Conservation (phyloP, 2,888 invertebrate species). For the Nymphalis polychloros region DNA sequence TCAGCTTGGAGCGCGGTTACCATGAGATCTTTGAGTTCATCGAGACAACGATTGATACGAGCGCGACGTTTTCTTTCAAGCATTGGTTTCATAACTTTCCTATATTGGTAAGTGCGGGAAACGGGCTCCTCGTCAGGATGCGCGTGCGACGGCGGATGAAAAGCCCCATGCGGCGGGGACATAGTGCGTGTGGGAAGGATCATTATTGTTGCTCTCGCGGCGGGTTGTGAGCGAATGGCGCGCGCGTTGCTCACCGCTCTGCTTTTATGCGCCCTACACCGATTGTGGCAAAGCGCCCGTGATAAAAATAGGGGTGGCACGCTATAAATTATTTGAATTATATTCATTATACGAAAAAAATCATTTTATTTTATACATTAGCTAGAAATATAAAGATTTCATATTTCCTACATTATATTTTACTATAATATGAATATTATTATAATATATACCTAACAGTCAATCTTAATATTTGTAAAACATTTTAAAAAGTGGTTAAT, state of each 20-base stretch:
- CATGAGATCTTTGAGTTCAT: conserved; percentile 94
- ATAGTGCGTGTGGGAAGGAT: conserved; percentile 77
- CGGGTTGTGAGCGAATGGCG: conserved; percentile 75
- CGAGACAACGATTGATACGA: conserved; percentile 93
- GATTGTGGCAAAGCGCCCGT: conserved; percentile 81
- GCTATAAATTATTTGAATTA: conserved; percentile 14
- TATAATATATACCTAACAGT: neutral
- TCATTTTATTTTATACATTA: too few relatives aligned
- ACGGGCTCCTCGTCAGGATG: conserved; percentile 83
- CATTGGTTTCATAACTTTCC: conserved; percentile 96
- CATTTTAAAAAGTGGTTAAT: neutral
- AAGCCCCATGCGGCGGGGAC: conserved; percentile 78
- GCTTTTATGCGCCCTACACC: conserved; percentile 78
- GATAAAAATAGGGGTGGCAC: conserved; percentile 77
- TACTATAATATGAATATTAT: neutral
- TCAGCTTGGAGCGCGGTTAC: conserved; percentile 92
- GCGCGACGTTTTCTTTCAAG: conserved; percentile 92
- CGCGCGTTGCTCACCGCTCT: conserved; percentile 66
- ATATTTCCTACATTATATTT: too few relatives aligned
- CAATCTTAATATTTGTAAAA: neutral
- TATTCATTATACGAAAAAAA: neutral
- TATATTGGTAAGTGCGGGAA: conserved; percentile 94
- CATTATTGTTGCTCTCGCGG: conserved; percentile 74
- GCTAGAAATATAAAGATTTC: too few relatives aligned
- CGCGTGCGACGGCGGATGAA: conserved; percentile 71